A percentile compares a stretch with the other conserved stretches of the same genome.
Conservation (phyloP, 2,113 vertebrate genomes). For the Menura novaehollandiae region DNA sequence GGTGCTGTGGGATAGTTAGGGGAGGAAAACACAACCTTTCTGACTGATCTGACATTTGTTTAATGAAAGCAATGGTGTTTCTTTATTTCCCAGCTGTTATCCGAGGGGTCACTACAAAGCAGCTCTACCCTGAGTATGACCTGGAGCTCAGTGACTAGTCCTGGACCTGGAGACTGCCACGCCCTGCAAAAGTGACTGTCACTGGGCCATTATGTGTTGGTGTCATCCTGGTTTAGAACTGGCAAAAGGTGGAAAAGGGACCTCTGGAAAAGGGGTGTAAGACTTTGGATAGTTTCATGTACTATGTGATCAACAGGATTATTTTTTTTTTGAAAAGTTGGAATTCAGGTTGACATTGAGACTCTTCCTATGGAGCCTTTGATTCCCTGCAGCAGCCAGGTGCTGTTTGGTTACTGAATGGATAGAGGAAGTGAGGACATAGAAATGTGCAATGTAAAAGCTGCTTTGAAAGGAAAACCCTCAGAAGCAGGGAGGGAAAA, state of each 20-base stretch:
- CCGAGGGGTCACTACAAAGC: slow-evolving; percentile 87
- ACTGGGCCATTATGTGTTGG: neutral
- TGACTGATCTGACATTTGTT: neutral
- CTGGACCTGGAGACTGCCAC: neutral
- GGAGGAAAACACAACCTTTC: neutral
- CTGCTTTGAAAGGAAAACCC: neutral
- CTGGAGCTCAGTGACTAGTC: slow-evolving; percentile 85
- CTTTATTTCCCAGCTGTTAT: slow-evolving; percentile 76
- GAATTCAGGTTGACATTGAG: neutral
- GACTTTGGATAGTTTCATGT: neutral
- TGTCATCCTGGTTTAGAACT: neutral
- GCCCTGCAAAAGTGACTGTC: neutral
- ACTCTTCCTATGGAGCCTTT: neutral
- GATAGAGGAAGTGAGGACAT: neutral
- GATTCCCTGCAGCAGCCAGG: neutral
- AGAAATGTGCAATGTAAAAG: neutral
- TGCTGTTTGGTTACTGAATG: neutral
- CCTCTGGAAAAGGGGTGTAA: neutral
- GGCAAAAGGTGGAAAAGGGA: neutral
- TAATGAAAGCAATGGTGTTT: neutral
- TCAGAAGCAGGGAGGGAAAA: neutral
- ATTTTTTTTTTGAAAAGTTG: neutral
- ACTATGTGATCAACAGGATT: neutral
- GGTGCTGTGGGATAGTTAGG: neutral
- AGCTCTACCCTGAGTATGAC: slow-evolving; percentile 87